phyloP scores from a whole-genome alignment of 2,797 vertebrate species.

The Meriones psammophilus region DNA sequence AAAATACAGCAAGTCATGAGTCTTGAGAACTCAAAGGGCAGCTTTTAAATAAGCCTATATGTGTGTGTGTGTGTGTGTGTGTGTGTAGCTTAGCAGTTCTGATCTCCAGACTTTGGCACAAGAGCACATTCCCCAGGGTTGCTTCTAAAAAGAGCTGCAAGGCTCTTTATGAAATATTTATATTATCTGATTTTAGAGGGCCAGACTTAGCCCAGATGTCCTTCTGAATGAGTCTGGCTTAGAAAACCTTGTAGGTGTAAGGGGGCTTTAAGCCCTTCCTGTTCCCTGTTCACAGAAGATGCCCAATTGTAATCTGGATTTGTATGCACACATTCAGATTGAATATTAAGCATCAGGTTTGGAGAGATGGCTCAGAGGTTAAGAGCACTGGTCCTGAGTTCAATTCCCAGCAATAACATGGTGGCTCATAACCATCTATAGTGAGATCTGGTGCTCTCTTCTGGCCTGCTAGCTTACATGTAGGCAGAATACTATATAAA shows the following conservation, averaged over 20 bases:
- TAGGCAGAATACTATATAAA: too few species aligned
- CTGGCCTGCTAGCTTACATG: too few species aligned
- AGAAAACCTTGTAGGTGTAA: neutral
- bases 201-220: constrained; percentile 4
- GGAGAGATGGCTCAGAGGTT: too few species aligned
- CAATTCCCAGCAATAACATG: too few species aligned
- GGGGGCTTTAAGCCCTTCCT: neutral
- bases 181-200: constrained; percentile 41
- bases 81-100: neutral
- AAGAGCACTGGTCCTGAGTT: too few species aligned
- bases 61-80: neutral
- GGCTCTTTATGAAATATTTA: neutral
- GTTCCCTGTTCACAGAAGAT: neutral
- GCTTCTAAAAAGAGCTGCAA: neutral
- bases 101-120: neutral
- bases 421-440: too few species aligned
- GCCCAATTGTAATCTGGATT: neutral
- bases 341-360: neutral
- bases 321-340: neutral
- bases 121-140: neutral
- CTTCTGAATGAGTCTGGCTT: neutral
- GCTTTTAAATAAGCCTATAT: neutral
- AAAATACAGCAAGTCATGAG: neutral
- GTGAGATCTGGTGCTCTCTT: too few species aligned
- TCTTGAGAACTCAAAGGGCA: neutral